Evolutionary conservation across 2,113 vertebrate genomes (phyloP), one percentile per base, ranked within the genome.

Genomic region (Phylloscopus trochiloides): DNA sequence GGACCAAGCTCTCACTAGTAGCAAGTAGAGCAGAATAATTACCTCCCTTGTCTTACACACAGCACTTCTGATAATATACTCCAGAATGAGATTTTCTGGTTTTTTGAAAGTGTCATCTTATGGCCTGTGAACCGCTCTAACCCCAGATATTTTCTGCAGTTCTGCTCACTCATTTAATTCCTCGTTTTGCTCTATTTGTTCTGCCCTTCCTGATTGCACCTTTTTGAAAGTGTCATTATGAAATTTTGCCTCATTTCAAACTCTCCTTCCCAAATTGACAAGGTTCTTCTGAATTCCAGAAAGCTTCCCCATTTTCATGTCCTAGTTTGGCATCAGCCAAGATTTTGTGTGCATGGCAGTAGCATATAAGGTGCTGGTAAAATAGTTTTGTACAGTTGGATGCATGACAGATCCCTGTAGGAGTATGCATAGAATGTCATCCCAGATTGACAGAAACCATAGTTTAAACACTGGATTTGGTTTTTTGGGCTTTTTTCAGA

Each of bases 21-120:
- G 78, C 67, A 96, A 95, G 71, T 95, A 95, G 90, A 97, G 94
- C 94, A 97, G 96, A 96, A 96, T 95, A 96, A 96, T 90, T 86
- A 57, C 58, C 71, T 90, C 62, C 50, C 25, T 93, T 88, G 78
- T 88, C 94, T 94, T 90, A 50, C 45, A 57, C 55, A 87, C 68
- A 77, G 40, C 48, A 76, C 62, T 88, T 88, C 57, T 67, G 66
- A 76, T 90, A 75, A 93, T 54, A 81, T 61, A 90, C 8, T 34
- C 45, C 17, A 70, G 84, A 73, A 94, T 54, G 29, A 77, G 77
- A 66, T 90, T 88, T 92, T 59, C 86, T n/a, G 14, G 4, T 29
- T 52, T 81, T 92, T 84, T 73, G 14, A 7, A 92, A 73, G 51
- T 62, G 38, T 26, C 29, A 31, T 80, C 36, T 91, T 38, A 32